Percentiles rank a stretch among this genome's conserved stretches.
These are phyloP conservation scores for Micrasema longulum DNA, from an alignment of 1,140 invertebrate genomes.

Conservation along the genomic window DNA sequence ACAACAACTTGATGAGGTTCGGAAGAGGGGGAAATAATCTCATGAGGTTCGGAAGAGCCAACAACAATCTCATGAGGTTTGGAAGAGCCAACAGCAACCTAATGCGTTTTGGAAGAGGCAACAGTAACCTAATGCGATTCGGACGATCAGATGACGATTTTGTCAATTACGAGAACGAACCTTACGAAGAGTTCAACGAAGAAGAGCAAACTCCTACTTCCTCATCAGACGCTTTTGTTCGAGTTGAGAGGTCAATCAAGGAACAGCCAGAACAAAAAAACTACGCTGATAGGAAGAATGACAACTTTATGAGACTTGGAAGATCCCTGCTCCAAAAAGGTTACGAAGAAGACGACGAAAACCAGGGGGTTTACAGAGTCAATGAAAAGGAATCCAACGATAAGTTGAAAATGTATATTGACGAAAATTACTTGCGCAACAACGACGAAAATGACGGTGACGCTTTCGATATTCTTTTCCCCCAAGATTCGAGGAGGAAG, in stretches of 20 bases:
- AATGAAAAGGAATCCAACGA: constrained; percentile 37
- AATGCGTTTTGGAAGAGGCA: constrained; percentile 49
- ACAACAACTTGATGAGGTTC: constrained; percentile 51
- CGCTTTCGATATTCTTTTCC: constrained; percentile 46
- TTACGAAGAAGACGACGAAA: constrained; percentile 31
- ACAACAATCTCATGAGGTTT: constrained; percentile 50
- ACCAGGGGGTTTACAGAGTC: neutral
- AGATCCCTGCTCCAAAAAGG: constrained; percentile 36
- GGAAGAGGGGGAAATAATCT: constrained; percentile 38
- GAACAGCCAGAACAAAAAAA: constrained; percentile 11
- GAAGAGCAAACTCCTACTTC: constrained; percentile 21
- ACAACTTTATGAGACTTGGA: constrained; percentile 52
- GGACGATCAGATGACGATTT: constrained; percentile 49
- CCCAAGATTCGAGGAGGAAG: constrained; percentile 49
- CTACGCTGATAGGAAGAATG: constrained; percentile 44
- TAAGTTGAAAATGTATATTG: constrained; percentile 34
- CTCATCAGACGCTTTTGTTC: constrained; percentile 25
- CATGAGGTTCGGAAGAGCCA: constrained; percentile 39
- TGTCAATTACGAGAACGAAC: constrained; percentile 39
- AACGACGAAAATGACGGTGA: constrained; percentile 40
- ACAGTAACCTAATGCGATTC: constrained; percentile 48
- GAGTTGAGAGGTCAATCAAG: constrained; percentile 38
- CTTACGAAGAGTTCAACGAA: constrained; percentile 10
- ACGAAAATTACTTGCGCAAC: constrained; percentile 41
- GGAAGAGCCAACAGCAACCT: constrained; percentile 46